Evolutionary conservation across 2,888 invertebrate species (phyloP).

Genomic region (Galeopsomyia nigrocyanea): DNA sequence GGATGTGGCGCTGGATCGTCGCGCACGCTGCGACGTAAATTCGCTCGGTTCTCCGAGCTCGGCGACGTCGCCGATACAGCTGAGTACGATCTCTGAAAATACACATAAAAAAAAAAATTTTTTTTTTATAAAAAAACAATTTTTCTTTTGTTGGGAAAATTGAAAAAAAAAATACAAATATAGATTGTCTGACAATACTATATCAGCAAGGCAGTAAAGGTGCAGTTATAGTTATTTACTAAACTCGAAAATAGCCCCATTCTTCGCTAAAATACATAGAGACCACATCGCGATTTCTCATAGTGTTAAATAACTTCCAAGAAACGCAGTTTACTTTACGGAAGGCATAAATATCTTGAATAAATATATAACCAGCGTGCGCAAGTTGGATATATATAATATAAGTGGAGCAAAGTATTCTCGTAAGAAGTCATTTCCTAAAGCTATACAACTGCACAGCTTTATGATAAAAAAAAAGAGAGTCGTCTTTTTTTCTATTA

Average conservation of each 20-base stretch:
- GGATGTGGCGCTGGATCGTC: conserved; percentile 65
- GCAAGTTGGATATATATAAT: no score
- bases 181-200: no score
- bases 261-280: no score
- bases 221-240: no score
- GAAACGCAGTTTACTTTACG: conserved; percentile 5
- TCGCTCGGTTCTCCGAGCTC: conserved; percentile 64
- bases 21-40: conserved; percentile 63
- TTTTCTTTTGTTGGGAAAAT: neutral
- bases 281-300: no score
- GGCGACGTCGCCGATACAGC: conserved; percentile 62
- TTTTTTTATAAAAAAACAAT: no score
- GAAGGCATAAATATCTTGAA: conserved; percentile 5
- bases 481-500: no score
- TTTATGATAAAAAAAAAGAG: no score
- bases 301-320: conserved; percentile 1
- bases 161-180: no score
- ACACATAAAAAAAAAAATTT: conserved; percentile 29
- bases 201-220: no score
- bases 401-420: conserved; percentile 20
- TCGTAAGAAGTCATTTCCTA: conserved; percentile 30
- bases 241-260: no score
- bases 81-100: conserved; percentile 65
- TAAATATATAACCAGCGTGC: conserved; percentile 21
- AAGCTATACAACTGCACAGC: conserved; percentile 11